Percentiles rank a stretch among this genome's conserved stretches.
Conservation (phyloP, 1,140 invertebrate genomes). For the Caenorhabditis briggsae region DNA sequence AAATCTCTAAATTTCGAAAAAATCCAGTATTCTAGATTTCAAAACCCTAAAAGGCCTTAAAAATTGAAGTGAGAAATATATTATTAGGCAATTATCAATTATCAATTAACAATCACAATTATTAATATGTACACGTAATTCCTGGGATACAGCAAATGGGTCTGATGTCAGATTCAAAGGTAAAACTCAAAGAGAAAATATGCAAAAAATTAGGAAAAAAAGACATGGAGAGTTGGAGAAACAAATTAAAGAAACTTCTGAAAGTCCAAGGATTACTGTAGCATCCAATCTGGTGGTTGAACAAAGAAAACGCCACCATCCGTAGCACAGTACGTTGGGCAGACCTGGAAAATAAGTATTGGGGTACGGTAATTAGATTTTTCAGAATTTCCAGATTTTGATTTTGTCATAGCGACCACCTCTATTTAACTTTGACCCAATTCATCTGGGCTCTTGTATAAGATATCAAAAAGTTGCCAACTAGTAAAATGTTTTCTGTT, state of each 20-base stretch:
- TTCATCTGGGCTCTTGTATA: no score
- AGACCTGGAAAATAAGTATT: conserved; percentile 62
- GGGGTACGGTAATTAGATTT: neutral
- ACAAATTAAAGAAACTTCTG: neutral
- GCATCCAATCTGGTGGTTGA: conserved; percentile 73
- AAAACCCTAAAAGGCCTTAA: no score
- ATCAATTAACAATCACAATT: neutral
- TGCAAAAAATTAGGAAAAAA: neutral
- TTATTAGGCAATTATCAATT: no score
- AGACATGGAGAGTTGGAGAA: neutral
- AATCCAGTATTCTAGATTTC: no score
- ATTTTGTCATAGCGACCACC: no score
- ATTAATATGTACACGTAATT: conserved; percentile 35
- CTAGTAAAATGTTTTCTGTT: no score
- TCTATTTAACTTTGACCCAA: no score
- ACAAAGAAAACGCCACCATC: conserved; percentile 68
- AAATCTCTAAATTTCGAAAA: no score
- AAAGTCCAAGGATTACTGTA: conserved; percentile 50
- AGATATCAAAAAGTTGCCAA: no score
- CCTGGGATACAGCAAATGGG: conserved; percentile 11
- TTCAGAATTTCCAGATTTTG: conserved; percentile 36
- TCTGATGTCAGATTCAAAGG: neutral
- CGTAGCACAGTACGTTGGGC: conserved; percentile 75
- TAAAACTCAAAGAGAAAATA: no score
- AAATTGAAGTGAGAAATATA: no score